A percentile compares a stretch with the other conserved stretches of the same genome.
Evolutionary conservation across 2,113 vertebrate species (phyloP).

Genomic region (Morone chrysops): DNA sequence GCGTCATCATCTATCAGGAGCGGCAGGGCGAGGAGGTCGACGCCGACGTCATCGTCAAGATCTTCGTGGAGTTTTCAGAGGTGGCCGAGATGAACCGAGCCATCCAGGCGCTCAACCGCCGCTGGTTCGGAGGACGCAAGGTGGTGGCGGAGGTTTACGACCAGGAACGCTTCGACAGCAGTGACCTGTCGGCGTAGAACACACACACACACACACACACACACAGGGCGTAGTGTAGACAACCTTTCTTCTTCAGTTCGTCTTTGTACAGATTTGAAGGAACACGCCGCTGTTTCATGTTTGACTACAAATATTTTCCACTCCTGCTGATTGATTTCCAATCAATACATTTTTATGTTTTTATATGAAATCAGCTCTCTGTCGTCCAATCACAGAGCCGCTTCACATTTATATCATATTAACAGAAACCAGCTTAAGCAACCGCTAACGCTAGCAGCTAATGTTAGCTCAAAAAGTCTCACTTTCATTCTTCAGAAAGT

Average conservation of each 20-base stretch:
- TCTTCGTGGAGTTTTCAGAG: conserved; percentile 94
- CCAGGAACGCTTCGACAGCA: conserved; percentile 93
- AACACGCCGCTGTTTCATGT: not conserved
- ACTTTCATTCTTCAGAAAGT: no score
- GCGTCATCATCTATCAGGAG: conserved; percentile 96
- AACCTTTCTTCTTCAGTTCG: not conserved
- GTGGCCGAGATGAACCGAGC: conserved; percentile 92
- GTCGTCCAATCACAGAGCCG: no score
- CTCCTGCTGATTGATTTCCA: not conserved
- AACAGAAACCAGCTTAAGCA: no score
- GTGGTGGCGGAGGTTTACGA: conserved; percentile 93
- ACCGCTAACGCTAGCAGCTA: no score
- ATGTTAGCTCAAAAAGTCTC: no score
- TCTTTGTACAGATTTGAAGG: conserved; percentile 8
- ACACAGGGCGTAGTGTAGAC: not conserved
- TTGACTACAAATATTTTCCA: not conserved
- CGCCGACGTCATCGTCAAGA: conserved; percentile 95
- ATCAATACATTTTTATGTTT: no score
- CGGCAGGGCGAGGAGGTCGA: conserved; percentile 96
- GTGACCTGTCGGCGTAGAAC: conserved; percentile 90
- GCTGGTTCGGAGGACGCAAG: conserved; percentile 95
- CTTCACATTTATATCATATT: no score
- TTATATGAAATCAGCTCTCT: no score
- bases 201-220: not conserved
- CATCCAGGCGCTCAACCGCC: conserved; percentile 93